A percentile compares a stretch with the other conserved stretches of the same genome.
These are phyloP conservation scores for Drosophila trichaetosa DNA, from an alignment of 2,888 invertebrate genomes.

Conservation along the genomic window DNA sequence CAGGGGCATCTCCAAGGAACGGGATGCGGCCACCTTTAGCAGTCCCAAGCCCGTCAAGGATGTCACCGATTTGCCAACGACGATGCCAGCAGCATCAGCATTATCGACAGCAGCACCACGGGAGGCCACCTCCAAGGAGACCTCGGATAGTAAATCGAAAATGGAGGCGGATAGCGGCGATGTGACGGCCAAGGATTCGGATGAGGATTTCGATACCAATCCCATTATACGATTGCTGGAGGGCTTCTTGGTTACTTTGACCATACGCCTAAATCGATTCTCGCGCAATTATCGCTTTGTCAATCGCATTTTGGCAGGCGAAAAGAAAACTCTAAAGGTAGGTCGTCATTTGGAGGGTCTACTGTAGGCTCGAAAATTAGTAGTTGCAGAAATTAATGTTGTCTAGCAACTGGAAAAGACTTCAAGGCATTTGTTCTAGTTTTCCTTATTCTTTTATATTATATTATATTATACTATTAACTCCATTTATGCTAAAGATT, in stretches of 20 bases:
- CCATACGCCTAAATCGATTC: conserved; percentile 92
- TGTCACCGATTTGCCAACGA: conserved; percentile 58
- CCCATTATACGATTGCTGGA: conserved; percentile 82
- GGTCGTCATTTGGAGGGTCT: conserved; percentile 13
- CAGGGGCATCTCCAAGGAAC: conserved; percentile 74
- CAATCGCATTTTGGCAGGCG: conserved; percentile 93
- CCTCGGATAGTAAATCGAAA: conserved; percentile 75
- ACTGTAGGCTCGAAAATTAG: background rate
- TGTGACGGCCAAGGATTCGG: conserved; percentile 80
- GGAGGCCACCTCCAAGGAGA: conserved; percentile 63
- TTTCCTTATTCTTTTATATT: no score
- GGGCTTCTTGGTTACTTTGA: conserved; percentile 90
- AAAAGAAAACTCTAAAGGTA: conserved; percentile 95
- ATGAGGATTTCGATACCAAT: conserved; percentile 80
- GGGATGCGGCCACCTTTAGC: conserved; percentile 54
- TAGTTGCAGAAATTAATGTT: background rate
- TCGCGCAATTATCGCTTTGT: conserved; percentile 98
- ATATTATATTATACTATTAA: background rate
- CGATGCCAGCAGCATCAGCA: conserved; percentile 25
- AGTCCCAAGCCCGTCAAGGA: conserved; percentile 60
- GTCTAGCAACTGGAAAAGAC: background rate
- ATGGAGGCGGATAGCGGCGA: conserved; percentile 79
- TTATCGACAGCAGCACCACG: conserved; percentile 39
- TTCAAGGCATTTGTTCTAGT: background rate
- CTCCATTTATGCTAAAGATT: background rate